A percentile compares a stretch with the other conserved stretches of the same genome.
Evolutionary conservation across 2,888 invertebrate species (phyloP).

Genomic region (Pelosia muscerda): DNA sequence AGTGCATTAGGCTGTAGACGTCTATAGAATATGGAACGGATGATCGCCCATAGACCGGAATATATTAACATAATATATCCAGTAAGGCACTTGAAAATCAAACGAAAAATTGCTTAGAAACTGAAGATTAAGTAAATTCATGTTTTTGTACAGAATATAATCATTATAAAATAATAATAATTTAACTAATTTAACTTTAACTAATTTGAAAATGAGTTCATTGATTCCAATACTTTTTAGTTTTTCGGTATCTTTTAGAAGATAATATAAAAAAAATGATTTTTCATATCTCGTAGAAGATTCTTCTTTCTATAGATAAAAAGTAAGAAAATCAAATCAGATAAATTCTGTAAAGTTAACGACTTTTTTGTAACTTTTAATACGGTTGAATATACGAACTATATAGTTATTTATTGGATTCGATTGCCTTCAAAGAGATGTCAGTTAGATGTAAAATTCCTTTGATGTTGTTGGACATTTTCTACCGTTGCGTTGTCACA

Average conservation of each 20-base stretch:
- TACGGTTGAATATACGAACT: background rate
- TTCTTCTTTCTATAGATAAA: too few species aligned
- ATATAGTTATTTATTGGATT: slow-evolving; percentile 30
- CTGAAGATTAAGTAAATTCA: background rate
- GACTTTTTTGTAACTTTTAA: too few species aligned
- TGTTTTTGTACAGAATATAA: too few species aligned
- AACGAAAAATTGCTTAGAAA: background rate
- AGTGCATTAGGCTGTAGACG: background rate
- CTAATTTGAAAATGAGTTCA: too few species aligned
- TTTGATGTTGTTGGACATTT: slow-evolving; percentile 31
- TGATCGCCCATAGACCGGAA: background rate
- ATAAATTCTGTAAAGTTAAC: background rate
- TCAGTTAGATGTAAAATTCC: slow-evolving; percentile 37
- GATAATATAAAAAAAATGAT: too few species aligned
- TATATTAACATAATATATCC: background rate
- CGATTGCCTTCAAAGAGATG: slow-evolving; percentile 38
- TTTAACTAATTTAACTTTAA: too few species aligned
- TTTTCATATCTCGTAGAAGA: too few species aligned
- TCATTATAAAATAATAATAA: too few species aligned
- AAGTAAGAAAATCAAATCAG: too few species aligned
- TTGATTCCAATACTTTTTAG: too few species aligned
- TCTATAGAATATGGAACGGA: background rate
- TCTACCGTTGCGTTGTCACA: slow-evolving; percentile 31
- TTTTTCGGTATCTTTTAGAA: too few species aligned
- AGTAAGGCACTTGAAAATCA: background rate